Evolutionary conservation across 2,113 vertebrate species (phyloP).

Genomic region (Syngnathus typhle): DNA sequence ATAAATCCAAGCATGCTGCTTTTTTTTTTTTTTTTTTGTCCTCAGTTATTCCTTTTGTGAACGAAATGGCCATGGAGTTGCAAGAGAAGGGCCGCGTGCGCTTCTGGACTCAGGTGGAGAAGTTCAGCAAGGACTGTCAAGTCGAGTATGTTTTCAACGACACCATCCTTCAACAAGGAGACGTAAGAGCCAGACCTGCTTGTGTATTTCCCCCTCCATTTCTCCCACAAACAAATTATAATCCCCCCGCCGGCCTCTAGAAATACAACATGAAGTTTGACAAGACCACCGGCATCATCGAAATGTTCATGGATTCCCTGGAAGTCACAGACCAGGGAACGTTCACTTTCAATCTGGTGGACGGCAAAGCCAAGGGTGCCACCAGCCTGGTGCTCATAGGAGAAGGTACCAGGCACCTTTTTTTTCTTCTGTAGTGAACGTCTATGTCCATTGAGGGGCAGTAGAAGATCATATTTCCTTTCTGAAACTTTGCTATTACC

Average conservation of each 20-base stretch:
- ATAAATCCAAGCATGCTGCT: not conserved
- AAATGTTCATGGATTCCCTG: constrained; percentile 95
- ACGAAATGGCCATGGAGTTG: constrained; percentile 87
- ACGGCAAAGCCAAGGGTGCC: constrained; percentile 89
- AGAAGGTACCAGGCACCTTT: constrained; percentile 70
- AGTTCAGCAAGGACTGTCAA: constrained; percentile 79
- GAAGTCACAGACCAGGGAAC: constrained; percentile 92
- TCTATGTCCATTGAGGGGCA: constrained; percentile 60
- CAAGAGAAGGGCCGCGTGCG: constrained; percentile 93
- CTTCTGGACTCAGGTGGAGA: constrained; percentile 92
- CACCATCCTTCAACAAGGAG: constrained; percentile 80
- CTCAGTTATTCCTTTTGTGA: constrained; percentile 83
- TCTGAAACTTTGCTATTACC: not conserved
- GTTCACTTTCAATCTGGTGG: constrained; percentile 91
- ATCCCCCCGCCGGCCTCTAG: constrained; percentile 53
- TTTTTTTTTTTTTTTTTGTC: constrained; percentile 9
- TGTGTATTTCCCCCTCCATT: not conserved
- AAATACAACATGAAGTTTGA: constrained; percentile 95
- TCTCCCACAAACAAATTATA: not conserved
- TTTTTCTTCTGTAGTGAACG: constrained; percentile 30
- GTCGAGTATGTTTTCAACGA: constrained; percentile 91
- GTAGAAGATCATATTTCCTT: constrained; percentile 35
- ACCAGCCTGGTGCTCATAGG: constrained; percentile 95
- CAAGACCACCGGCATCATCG: constrained; percentile 82
- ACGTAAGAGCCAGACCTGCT: constrained; percentile 63